phyloP scores from a whole-genome alignment of 2,113 vertebrate genomes.

The Fregata magnificens region DNA sequence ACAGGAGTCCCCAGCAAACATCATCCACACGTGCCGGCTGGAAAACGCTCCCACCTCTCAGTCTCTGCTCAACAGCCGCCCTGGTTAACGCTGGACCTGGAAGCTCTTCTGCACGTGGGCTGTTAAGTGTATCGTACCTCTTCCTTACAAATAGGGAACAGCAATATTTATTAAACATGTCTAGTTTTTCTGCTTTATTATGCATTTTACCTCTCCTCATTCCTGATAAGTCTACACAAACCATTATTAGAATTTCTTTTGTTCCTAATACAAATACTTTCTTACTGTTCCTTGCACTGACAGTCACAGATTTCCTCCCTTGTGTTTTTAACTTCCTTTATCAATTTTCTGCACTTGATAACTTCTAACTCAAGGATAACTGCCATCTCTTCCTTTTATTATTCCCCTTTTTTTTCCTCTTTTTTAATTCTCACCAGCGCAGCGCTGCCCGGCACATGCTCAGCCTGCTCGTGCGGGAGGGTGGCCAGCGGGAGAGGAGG shows the following conservation, averaged over 20 bases:
- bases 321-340: slow-evolving; percentile 54
- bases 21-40: rapidly evolving
- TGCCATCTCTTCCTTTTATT: slow-evolving; percentile 40
- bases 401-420: neutral
- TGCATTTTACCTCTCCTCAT: slow-evolving; percentile 39
- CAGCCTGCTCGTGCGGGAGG: neutral
- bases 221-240: slow-evolving; percentile 47
- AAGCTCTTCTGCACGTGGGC: neutral
- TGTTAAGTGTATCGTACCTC: neutral
- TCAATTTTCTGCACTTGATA: slow-evolving; percentile 42
- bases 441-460: neutral
- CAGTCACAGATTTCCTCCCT: slow-evolving; percentile 26
- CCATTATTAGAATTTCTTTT: slow-evolving; percentile 68
- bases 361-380: slow-evolving; percentile 47
- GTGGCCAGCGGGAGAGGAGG: neutral
- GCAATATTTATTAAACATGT: slow-evolving; percentile 63
- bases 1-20: neutral
- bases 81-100: neutral
- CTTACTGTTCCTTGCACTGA: slow-evolving; percentile 18
- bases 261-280: slow-evolving; percentile 54
- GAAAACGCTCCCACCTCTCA: neutral
- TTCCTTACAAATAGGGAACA: neutral
- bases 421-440: neutral
- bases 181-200: slow-evolving; percentile 55
- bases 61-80: neutral